phyloP scores from a whole-genome alignment of 2,113 vertebrate genomes.

The Stictonetta naevosa region DNA sequence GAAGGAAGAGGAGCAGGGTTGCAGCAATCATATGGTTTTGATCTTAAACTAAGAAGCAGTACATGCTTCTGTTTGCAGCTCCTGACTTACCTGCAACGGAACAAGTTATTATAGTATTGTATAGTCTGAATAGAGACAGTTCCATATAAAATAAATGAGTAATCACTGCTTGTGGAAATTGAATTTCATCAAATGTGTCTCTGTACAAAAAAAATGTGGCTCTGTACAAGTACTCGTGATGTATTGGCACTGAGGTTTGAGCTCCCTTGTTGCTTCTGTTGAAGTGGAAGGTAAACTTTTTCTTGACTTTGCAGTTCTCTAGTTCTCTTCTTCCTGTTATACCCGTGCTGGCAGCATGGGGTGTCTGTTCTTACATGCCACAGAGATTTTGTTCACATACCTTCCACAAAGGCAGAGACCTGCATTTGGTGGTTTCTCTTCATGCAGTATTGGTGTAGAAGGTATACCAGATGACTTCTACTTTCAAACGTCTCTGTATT shows the following conservation, averaged over 20 bases:
- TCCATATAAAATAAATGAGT: neutral
- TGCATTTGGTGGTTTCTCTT: neutral
- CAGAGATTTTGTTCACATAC: accelerated
- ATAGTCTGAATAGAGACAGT: neutral
- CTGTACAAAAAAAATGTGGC: neutral
- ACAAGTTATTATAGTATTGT: neutral
- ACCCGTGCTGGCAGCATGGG: accelerated
- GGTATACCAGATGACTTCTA: neutral
- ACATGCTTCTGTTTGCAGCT: neutral
- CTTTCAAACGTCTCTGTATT: neutral
- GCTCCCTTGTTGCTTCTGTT: neutral
- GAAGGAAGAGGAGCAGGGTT: neutral
- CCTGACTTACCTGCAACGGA: neutral
- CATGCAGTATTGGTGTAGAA: neutral
- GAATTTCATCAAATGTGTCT: neutral
- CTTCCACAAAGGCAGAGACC: neutral
- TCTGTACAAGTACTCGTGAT: neutral
- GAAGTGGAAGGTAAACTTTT: neutral
- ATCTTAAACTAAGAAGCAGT: neutral
- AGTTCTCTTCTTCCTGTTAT: neutral
- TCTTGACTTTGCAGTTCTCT: neutral
- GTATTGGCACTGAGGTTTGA: neutral
- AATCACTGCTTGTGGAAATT: neutral
- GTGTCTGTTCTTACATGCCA: accelerated
- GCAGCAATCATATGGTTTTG: neutral